These are phyloP conservation scores for Subacronicta megacephala DNA, from an alignment of 2,888 invertebrate species.

Conservation along the genomic window DNA sequence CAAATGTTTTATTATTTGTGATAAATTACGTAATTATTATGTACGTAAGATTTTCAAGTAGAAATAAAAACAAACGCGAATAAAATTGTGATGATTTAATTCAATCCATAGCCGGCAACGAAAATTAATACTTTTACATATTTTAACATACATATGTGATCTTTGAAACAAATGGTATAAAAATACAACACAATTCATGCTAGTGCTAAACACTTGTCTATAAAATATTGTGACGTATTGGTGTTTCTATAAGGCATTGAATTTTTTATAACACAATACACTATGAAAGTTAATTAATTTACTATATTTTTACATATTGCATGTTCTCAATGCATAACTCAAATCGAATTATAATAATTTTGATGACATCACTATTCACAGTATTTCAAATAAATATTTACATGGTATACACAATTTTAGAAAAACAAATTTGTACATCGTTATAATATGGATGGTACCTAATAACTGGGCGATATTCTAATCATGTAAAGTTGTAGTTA, in stretches of 20 bases:
- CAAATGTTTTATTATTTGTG: background rate
- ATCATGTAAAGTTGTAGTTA: constrained; percentile 28
- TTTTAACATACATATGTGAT: constrained; percentile 53
- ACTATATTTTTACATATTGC: constrained; percentile 14
- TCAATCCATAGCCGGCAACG: constrained; percentile 83
- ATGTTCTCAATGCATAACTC: constrained; percentile 37
- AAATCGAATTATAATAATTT: constrained; percentile 56
- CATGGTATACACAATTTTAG: constrained; percentile 66
- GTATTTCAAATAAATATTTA: constrained; percentile 67
- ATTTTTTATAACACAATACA: constrained; percentile 37
- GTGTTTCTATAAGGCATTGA: constrained; percentile 34
- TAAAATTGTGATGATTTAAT: constrained; percentile 87
- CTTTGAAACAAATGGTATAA: constrained; percentile 48
- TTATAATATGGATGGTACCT: constrained; percentile 40
- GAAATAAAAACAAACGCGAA: constrained; percentile 65
- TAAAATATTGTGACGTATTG: constrained; percentile 23
- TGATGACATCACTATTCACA: constrained; percentile 47
- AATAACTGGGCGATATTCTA: constrained; percentile 31
- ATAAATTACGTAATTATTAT: no score
- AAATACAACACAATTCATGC: constrained; percentile 46
- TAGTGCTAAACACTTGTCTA: constrained; percentile 28
- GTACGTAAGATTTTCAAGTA: background rate
- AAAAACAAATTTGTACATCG: constrained; percentile 49
- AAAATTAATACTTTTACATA: constrained; percentile 67
- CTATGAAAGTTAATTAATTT: constrained; percentile 25